These are phyloP conservation scores for Sebastes baramenuke DNA, from an alignment of 2,797 vertebrate species.

Conservation along the genomic window DNA sequence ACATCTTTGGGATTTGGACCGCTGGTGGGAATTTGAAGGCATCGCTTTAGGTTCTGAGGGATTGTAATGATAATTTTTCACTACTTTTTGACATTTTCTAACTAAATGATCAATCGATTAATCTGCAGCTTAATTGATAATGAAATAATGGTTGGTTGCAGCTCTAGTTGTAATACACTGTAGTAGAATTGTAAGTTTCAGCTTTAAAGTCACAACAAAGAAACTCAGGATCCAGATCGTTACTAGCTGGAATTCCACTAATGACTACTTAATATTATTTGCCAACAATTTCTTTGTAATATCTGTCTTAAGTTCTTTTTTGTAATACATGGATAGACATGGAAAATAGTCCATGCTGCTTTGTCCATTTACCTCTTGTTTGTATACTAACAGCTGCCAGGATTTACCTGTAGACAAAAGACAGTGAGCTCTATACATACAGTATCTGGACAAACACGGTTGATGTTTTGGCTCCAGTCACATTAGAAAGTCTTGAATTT, in stretches of 20 bases:
- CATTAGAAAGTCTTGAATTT: not conserved
- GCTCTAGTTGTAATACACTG: conserved; percentile 11
- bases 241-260: conserved; percentile 6
- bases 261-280: conserved; percentile 39
- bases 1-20: not conserved
- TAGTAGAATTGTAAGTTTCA: not conserved
- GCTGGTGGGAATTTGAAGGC: not conserved
- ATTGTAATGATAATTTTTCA: not conserved
- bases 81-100: not conserved
- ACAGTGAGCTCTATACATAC: conserved; percentile 2
- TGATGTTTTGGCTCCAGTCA: not conserved
- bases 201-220: conserved; percentile 15
- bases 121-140: not conserved
- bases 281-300: conserved; percentile 26
- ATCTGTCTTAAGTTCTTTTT: not conserved
- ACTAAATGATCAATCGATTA: not conserved
- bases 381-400: not conserved
- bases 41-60: not conserved
- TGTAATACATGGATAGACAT: not conserved
- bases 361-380: conserved; percentile 23
- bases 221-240: conserved; percentile 58
- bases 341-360: conserved; percentile 5
- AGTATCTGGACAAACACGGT: not conserved
- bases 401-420: conserved; percentile 53
- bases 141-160: not conserved